Evolutionary conservation across 2,888 invertebrate genomes (phyloP).

Genomic region (Mystacides longicornis): DNA sequence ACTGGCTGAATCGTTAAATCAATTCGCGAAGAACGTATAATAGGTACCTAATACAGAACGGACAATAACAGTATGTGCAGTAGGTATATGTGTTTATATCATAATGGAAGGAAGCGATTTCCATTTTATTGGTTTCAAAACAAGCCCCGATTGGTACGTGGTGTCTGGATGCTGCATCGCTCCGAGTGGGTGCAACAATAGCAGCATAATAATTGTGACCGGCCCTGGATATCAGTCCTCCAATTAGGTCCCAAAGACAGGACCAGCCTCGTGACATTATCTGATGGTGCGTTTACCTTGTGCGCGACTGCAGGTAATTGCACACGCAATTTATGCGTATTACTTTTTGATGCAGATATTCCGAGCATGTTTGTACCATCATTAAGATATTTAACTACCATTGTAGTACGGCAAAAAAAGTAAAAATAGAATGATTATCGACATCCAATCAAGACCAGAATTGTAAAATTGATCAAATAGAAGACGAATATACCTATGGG

Average conservation of each 20-base stretch:
- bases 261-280: background rate
- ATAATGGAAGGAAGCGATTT: constrained; percentile 16
- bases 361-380: background rate
- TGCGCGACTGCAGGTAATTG: background rate
- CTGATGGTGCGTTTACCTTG: constrained; percentile 1
- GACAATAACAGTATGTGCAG: too few species aligned
- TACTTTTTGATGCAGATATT: background rate
- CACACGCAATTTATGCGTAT: constrained; percentile 1
- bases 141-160: constrained; percentile 17
- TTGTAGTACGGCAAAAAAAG: background rate
- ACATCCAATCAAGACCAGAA: background rate
- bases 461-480: too few species aligned
- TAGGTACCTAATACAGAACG: too few species aligned
- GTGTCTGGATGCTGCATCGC: constrained; percentile 11
- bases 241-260: constrained; percentile 19
- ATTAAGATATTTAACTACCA: background rate
- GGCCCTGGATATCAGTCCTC: constrained; percentile 15
- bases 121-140: constrained; percentile 19
- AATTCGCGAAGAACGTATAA: too few species aligned
- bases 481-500: too few species aligned
- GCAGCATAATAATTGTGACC: constrained; percentile 13
- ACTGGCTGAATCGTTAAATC: too few species aligned
- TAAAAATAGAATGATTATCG: too few species aligned
- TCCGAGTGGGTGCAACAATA: constrained; percentile 17
- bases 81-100: constrained; percentile 12